Evolutionary conservation across 2,888 invertebrate genomes (phyloP).

Genomic region (Cephus pygmeus): DNA sequence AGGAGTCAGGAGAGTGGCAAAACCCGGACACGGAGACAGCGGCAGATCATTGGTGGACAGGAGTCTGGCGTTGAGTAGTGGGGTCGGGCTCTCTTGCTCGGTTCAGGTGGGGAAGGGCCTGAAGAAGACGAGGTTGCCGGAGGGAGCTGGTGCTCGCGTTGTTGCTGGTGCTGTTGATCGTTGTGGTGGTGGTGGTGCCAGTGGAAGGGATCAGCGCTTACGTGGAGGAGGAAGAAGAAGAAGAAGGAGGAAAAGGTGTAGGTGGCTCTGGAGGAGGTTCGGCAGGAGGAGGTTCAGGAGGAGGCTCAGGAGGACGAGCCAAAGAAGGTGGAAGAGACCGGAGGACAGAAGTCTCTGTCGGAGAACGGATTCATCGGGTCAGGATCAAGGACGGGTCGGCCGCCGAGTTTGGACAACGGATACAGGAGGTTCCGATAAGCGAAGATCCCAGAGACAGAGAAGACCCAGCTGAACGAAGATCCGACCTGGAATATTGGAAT

Average conservation of each 20-base stretch:
- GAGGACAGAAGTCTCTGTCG: slow-evolving; percentile 54
- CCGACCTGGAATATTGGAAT: too few relatives aligned
- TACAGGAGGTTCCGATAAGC: not conserved
- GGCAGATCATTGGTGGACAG: slow-evolving; percentile 63
- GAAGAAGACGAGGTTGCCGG: slow-evolving; percentile 36
- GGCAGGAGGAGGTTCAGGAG: slow-evolving; percentile 27
- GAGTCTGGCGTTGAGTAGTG: slow-evolving; percentile 46
- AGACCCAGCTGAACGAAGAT: too few relatives aligned
- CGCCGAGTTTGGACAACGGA: not conserved
- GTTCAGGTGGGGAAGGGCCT: slow-evolving; percentile 48
- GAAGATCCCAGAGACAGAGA: too few relatives aligned
- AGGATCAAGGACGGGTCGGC: slow-evolving; percentile 33
- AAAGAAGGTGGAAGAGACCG: slow-evolving; percentile 31
- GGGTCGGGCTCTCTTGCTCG: slow-evolving; percentile 30
- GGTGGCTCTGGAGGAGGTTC: slow-evolving; percentile 30
- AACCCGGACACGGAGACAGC: slow-evolving; percentile 41
- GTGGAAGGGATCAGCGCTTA: slow-evolving; percentile 18
- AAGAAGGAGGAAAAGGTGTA: slow-evolving; percentile 22
- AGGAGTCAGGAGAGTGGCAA: slow-evolving; percentile 28
- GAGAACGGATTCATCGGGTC: slow-evolving; percentile 54
- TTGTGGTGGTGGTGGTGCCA: slow-evolving; percentile 33
- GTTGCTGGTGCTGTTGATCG: slow-evolving; percentile 27
- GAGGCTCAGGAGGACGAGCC: slow-evolving; percentile 18
- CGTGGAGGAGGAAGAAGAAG: slow-evolving; percentile 2
- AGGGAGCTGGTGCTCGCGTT: slow-evolving; percentile 26